These are phyloP conservation scores for Piaya cayana DNA, from an alignment of 2,113 vertebrate genomes.

Conservation along the genomic window DNA sequence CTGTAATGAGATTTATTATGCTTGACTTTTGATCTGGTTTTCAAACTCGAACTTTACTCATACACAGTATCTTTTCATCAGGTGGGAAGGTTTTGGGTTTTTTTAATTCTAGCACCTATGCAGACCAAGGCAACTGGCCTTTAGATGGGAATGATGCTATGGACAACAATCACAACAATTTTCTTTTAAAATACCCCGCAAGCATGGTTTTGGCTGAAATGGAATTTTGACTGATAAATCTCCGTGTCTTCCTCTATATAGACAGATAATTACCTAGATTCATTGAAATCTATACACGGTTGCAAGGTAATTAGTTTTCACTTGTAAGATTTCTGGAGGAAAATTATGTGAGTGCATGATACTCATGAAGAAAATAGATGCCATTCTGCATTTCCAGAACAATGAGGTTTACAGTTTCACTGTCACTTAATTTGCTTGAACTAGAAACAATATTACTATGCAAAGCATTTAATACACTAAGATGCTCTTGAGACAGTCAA, in stretches of 20 bases:
- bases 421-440: neutral
- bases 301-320: neutral
- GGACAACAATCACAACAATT: neutral
- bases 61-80: neutral
- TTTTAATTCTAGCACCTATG: neutral
- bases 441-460: neutral
- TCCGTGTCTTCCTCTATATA: neutral
- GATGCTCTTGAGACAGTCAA: neutral
- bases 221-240: neutral
- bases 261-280: neutral
- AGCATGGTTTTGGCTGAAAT: neutral
- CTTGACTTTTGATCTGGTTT: neutral
- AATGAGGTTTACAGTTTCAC: neutral
- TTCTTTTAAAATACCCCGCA: neutral
- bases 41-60: neutral
- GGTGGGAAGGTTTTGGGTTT: neutral
- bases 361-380: neutral
- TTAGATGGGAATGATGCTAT: neutral
- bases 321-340: neutral
- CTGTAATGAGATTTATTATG: neutral
- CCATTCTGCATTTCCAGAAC: neutral
- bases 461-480: neutral
- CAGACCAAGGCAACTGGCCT: neutral
- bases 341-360: neutral
- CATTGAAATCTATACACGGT: neutral